Base-by-base conservation (phyloP, 2,113 vertebrate species). In the Hippocampus mohnikei region DNA sequence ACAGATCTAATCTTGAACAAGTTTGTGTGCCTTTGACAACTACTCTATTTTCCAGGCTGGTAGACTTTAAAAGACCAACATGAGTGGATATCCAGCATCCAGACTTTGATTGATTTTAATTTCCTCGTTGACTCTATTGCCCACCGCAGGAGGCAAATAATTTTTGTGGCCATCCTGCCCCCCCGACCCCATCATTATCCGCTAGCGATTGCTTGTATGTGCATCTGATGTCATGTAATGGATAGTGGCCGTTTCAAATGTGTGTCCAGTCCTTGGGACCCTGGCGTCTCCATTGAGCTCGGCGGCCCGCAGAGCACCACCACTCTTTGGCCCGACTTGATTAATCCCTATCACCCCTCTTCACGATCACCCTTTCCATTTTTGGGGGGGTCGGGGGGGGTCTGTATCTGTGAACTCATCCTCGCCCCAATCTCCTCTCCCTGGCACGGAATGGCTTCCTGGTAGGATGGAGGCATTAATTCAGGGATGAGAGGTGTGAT, bases 401-500 rank as follows among this genome's bases (percentile, higher is more conserved):
- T 80, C 82, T 70, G 29, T 92, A 91, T 92, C 89, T 87, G 82
- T 82, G 80, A 82, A 78, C 85, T 90, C 85, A 86, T 90, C 80
- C 87, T 79, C 81, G 86, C 82, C 87, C 82, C 89, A 90, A 90
- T 91, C 88, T 90, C 78, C 78, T 89, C 81, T 86, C 83, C 77
- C 80, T 88, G 88, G 88, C 86, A 88, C 82, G 72, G 88, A 88
- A 90, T 85, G 82, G 85, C 84, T 89, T 88, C 88, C 87, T 87
- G 82, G 81, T 81, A 90, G 86, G 84, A 85, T 88, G 86, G 82
- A 86, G 77, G 87, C 88, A 91, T 90, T 92, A 90, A 90, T 91
- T 91, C 90, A 88, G 84, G 87, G 89, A 89, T 89, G 89, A 89
- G 84, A 88, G 84, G 86, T 88, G 85, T 77, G 87, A 91, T 91